Conservation (phyloP, 2,113 vertebrate species). For the Perca schrenkii region DNA sequence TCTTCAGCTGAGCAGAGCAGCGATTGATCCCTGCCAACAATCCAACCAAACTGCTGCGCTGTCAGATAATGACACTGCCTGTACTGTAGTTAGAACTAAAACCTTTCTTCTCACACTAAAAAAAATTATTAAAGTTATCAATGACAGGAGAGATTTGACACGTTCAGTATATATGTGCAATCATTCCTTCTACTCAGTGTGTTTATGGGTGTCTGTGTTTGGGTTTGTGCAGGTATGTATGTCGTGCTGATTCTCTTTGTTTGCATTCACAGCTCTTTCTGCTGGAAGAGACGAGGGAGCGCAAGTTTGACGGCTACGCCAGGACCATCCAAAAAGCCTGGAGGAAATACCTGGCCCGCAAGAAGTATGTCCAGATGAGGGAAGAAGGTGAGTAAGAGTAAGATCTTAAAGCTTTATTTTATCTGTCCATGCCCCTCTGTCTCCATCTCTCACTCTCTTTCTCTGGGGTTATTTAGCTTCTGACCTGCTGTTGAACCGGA, state of each 20-base stretch:
- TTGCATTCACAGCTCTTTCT: conserved; percentile 90
- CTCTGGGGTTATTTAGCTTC: conserved; percentile 85
- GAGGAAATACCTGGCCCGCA: conserved; percentile 92
- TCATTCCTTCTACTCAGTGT: conserved; percentile 25
- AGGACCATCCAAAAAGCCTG: conserved; percentile 96
- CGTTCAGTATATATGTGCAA: conserved; percentile 33
- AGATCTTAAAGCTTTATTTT: neutral
- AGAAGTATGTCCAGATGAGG: conserved; percentile 98
- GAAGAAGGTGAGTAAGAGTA: conserved; percentile 91
- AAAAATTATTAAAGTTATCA: too few relatives aligned
- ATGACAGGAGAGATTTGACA: neutral
- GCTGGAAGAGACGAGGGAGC: conserved; percentile 96
- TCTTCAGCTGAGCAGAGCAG: neutral
- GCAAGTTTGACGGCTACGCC: conserved; percentile 96
- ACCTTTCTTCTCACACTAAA: neutral
- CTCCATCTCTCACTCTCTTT: conserved; percentile 2
- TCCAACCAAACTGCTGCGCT: neutral
- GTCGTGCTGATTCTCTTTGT: neutral
- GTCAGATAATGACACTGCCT: neutral
- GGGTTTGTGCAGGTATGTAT: conserved; percentile 5
- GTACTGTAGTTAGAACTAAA: neutral
- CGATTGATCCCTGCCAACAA: neutral
- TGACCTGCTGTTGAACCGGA: conserved; percentile 94
- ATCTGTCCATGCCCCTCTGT: neutral
- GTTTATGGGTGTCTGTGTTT: conserved; percentile 30